Percentiles rank a stretch among this genome's conserved stretches.
phyloP scores from a whole-genome alignment of 1,140 invertebrate species.

The Antheraea pernyi region DNA sequence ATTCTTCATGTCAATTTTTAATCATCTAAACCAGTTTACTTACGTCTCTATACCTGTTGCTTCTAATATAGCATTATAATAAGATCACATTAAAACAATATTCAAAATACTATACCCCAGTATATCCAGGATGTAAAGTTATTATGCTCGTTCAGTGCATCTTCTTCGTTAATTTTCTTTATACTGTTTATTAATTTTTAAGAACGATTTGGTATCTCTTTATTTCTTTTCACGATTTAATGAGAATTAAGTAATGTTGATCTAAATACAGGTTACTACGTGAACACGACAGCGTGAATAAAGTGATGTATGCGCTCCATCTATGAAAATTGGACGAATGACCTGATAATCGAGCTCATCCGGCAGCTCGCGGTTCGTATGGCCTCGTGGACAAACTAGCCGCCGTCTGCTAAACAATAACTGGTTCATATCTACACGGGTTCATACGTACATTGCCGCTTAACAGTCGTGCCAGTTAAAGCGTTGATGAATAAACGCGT shows the following conservation, averaged over 20 bases:
- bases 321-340: conserved; percentile 41
- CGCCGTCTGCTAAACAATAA: conserved; percentile 26
- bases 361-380: conserved; percentile 32
- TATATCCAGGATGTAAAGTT: too few species aligned
- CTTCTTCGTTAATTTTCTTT: too few species aligned
- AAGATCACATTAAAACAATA: too few species aligned
- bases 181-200: background rate
- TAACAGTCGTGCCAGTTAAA: background rate
- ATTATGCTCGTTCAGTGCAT: too few species aligned
- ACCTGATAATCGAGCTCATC: conserved; percentile 48
- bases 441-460: conserved; percentile 13
- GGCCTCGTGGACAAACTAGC: conserved; percentile 36
- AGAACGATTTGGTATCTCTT: background rate
- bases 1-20: too few species aligned
- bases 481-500: conserved; percentile 6
- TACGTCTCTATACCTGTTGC: too few species aligned
- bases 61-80: too few species aligned
- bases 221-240: background rate
- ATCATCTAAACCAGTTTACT: too few species aligned
- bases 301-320: conserved; percentile 28
- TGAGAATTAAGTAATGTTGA: background rate
- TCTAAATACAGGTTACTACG: background rate
- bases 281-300: conserved; percentile 16
- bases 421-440: conserved; percentile 21
- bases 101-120: too few species aligned